A percentile compares a stretch with the other conserved stretches of the same genome.
Evolutionary conservation across 2,888 invertebrate species (phyloP).

Genomic region (Anaspis maculata): DNA sequence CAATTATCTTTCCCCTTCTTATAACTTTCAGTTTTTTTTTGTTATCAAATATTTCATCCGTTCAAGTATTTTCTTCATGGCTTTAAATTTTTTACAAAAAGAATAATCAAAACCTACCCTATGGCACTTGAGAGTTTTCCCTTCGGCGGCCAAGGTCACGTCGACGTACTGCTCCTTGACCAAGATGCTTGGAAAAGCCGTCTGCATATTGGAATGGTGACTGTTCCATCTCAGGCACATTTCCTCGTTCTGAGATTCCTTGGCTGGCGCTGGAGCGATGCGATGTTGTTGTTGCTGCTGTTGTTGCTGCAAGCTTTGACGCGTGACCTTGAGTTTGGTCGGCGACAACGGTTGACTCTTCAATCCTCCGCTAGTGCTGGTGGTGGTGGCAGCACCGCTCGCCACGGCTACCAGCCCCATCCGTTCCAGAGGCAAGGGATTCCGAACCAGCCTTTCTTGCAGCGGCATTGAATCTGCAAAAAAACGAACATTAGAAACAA

Average conservation of each 20-base stretch:
- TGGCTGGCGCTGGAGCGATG: conserved; percentile 10
- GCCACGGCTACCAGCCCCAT: too few species aligned
- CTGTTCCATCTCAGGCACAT: conserved; percentile 49
- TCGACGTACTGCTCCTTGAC: conserved; percentile 48
- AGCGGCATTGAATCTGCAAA: conserved; percentile 33
- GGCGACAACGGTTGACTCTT: conserved; percentile 34
- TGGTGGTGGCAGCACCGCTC: conserved; percentile 3
- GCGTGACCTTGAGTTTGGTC: conserved; percentile 35
- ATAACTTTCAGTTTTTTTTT: too few species aligned
- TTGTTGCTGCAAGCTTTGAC: conserved; percentile 24
- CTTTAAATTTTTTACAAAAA: too few species aligned
- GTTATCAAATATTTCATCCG: too few species aligned
- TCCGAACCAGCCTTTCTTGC: conserved; percentile 22
- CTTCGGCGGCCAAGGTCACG: conserved; percentile 48
- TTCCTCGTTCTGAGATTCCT: conserved; percentile 27
- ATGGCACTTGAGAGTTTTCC: conserved; percentile 47
- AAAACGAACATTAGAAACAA: too few species aligned
- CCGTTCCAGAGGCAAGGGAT: conserved; percentile 6
- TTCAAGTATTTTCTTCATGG: too few species aligned
- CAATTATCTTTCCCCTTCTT: too few species aligned
- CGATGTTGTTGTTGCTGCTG: conserved; percentile 29
- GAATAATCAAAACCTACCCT: conserved; percentile 41
- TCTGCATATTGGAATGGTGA: conserved; percentile 48
- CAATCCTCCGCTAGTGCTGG: conserved; percentile 13
- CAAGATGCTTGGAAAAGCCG: conserved; percentile 45